A percentile compares a stretch with the other conserved stretches of the same genome.
Conservation (phyloP, 2,888 invertebrate genomes). For the Yponomeuta malinellus region DNA sequence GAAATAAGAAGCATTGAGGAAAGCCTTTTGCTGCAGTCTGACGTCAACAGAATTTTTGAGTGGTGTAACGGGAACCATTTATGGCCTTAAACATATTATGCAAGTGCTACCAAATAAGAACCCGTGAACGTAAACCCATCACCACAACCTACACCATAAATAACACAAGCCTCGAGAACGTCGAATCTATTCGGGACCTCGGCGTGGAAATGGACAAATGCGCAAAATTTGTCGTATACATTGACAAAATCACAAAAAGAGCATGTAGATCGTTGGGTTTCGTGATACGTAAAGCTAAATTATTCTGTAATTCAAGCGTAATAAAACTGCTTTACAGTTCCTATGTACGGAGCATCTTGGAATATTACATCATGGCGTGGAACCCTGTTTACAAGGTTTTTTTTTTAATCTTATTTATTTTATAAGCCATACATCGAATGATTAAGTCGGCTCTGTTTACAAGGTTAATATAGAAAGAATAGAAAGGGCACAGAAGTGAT, state of each 20-base stretch:
- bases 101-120: background rate
- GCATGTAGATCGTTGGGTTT: background rate
- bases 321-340: background rate
- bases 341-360: background rate
- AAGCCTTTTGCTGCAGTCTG: no score
- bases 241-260: background rate
- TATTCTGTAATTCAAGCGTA: background rate
- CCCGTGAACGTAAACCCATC: background rate
- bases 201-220: background rate
- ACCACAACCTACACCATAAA: background rate
- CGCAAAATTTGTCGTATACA: background rate
- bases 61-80: background rate
- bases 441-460: no score
- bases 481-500: no score
- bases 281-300: background rate
- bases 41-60: background rate
- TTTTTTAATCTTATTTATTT: no score
- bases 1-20: background rate
- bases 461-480: background rate
- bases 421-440: no score
- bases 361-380: background rate
- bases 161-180: background rate
- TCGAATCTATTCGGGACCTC: background rate
- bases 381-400: background rate
- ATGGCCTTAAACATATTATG: background rate